These are phyloP conservation scores for Octonoba sinensis DNA, from an alignment of 2,888 invertebrate genomes.

Conservation along the genomic window DNA sequence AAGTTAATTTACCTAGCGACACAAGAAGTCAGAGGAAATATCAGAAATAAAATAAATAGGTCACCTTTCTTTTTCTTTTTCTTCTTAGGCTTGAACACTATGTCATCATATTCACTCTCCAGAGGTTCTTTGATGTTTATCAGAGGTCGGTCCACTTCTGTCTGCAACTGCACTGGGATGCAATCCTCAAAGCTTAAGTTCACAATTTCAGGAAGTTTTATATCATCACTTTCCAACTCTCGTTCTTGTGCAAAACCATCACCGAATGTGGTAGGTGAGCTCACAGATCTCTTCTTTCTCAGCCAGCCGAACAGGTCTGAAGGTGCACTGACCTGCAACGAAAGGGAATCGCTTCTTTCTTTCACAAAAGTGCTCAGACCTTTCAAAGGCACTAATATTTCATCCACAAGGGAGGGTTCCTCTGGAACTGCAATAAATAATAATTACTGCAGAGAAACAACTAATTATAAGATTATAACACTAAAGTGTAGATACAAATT, in stretches of 20 bases:
- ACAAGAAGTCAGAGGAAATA: too few species aligned
- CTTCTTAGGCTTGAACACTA: conserved; percentile 52
- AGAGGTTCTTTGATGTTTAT: conserved; percentile 16
- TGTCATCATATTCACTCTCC: conserved; percentile 37
- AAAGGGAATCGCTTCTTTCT: conserved; percentile 43
- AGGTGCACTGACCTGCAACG: conserved; percentile 6
- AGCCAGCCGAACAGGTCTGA: conserved; percentile 45
- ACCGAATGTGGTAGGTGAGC: conserved; percentile 26
- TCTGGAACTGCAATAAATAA: conserved; percentile 15
- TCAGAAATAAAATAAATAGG: too few species aligned
- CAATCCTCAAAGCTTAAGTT: conserved; percentile 28
- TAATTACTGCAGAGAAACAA: background rate
- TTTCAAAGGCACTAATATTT: conserved; percentile 47
- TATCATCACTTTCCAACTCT: background rate
- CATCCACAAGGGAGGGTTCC: conserved; percentile 47
- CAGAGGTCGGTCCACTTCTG: background rate
- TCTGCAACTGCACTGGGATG: conserved; percentile 16
- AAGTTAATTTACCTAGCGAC: too few species aligned
- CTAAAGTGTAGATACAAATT: too few species aligned
- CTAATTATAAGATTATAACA: background rate
- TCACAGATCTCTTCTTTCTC: conserved; percentile 37
- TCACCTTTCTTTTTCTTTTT: conserved; percentile 49
- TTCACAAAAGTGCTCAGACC: conserved; percentile 40
- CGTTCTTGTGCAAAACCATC: background rate
- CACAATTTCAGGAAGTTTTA: conserved; percentile 36